Conservation (phyloP, 1,140 invertebrate genomes). For the Laupala kohalensis region DNA sequence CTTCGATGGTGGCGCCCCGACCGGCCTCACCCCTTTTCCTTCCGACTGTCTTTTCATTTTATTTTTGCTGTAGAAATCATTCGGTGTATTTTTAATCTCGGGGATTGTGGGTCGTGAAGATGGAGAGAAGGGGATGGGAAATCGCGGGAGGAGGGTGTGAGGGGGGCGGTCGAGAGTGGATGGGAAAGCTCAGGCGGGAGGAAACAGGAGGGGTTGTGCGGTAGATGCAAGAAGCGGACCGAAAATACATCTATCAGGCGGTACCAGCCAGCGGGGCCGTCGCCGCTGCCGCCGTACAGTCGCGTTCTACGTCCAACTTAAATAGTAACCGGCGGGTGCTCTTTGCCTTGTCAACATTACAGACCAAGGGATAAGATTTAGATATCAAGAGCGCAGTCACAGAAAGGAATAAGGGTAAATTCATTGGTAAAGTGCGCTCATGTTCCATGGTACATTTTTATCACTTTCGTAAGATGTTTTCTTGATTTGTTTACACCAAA, state of each 20-base stretch:
- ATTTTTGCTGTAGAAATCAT: conserved; percentile 13
- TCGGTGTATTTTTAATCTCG: conserved; percentile 15
- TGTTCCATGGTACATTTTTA: no score
- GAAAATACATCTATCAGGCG: conserved; percentile 6
- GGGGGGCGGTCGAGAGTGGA: neutral
- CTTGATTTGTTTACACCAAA: no score
- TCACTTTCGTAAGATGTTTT: no score
- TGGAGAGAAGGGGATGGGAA: neutral
- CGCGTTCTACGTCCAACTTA: neutral
- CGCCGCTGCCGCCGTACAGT: neutral
- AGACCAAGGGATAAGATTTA: no score
- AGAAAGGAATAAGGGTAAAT: no score
- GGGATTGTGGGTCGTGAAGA: conserved; percentile 6
- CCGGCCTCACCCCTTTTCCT: neutral
- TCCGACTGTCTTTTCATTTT: conserved; percentile 3
- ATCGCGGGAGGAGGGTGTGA: neutral
- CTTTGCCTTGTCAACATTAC: no score
- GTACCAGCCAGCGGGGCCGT: neutral
- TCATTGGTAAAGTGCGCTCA: no score
- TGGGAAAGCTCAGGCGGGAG: neutral
- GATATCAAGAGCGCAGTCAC: no score
- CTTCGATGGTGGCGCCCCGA: neutral
- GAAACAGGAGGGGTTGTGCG: conserved; percentile 1
- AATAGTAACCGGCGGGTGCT: no score
- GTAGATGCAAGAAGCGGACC: conserved; percentile 9